Evolutionary conservation across 2,888 invertebrate genomes (phyloP).

Genomic region (Agapetus fuscipes): DNA sequence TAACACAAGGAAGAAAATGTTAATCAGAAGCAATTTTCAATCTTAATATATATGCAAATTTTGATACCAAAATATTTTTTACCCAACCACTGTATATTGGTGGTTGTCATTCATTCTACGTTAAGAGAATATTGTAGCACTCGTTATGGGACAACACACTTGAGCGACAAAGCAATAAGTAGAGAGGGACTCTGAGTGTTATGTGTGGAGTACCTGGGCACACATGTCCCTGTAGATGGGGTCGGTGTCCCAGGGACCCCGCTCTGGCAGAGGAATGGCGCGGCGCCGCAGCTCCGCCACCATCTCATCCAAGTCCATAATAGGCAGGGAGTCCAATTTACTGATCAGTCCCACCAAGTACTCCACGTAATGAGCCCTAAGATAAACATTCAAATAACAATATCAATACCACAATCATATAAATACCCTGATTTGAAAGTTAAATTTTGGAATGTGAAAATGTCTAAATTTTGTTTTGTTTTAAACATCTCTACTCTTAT

Average conservation of each 20-base stretch:
- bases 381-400: too few relatives aligned
- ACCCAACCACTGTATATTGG: too few relatives aligned
- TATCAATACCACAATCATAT: too few relatives aligned
- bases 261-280: slow-evolving; percentile 74
- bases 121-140: too few relatives aligned
- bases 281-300: slow-evolving; percentile 79
- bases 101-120: too few relatives aligned
- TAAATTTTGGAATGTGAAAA: too few relatives aligned
- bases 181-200: slow-evolving; percentile 9
- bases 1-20: too few relatives aligned
- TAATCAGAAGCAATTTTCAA: too few relatives aligned
- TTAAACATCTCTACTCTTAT: slow-evolving; percentile 1
- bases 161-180: slow-evolving; percentile 20
- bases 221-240: slow-evolving; percentile 77
- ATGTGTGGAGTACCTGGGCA: slow-evolving; percentile 64
- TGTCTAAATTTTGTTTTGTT: not conserved
- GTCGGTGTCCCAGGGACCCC: slow-evolving; percentile 73
- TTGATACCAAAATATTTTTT: too few relatives aligned
- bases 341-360: slow-evolving; percentile 86
- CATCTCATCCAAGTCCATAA: slow-evolving; percentile 80
- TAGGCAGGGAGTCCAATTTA: slow-evolving; percentile 79
- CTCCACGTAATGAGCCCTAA: slow-evolving; percentile 90
- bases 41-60: too few relatives aligned
- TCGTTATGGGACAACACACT: slow-evolving; percentile 5
- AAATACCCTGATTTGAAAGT: too few relatives aligned